Percentiles rank a stretch among this genome's conserved stretches.
Conservation (phyloP, 2,113 vertebrate genomes). For the Progne subis region DNA sequence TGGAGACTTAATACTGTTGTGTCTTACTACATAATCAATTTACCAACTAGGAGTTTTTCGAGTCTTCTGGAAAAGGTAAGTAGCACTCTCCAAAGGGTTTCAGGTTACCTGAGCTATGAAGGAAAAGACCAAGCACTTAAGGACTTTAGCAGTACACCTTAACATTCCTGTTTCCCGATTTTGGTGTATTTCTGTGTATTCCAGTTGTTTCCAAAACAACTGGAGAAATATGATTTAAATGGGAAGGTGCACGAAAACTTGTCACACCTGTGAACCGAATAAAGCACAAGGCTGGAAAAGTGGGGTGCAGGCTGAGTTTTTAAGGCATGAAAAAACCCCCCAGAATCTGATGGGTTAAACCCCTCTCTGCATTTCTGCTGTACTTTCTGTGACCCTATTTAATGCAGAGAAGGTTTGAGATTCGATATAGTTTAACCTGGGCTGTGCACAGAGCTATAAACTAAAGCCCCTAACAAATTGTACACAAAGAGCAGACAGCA, state of each 20-base stretch:
- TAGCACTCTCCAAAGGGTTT: constrained; percentile 41
- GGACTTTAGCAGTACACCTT: constrained; percentile 23
- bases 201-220: not conserved
- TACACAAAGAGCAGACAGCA: constrained; percentile 44
- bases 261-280: not conserved
- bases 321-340: not conserved
- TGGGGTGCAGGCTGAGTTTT: not conserved
- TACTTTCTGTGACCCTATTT: constrained; percentile 72
- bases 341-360: constrained; percentile 58
- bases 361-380: constrained; percentile 40
- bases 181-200: not conserved
- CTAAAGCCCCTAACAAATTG: constrained; percentile 62
- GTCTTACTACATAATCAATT: constrained; percentile 45
- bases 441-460: constrained; percentile 65
- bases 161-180: not conserved
- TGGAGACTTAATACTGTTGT: constrained; percentile 6
- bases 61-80: constrained; percentile 55
- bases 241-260: not conserved
- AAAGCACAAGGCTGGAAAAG: not conserved
- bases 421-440: constrained; percentile 64
- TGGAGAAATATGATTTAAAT: not conserved
- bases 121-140: constrained; percentile 13
- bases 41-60: constrained; percentile 45
- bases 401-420: constrained; percentile 59
- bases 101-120: constrained; percentile 13